phyloP scores from a whole-genome alignment of 2,797 vertebrate genomes.

The Pseudomugil gertrudae region DNA sequence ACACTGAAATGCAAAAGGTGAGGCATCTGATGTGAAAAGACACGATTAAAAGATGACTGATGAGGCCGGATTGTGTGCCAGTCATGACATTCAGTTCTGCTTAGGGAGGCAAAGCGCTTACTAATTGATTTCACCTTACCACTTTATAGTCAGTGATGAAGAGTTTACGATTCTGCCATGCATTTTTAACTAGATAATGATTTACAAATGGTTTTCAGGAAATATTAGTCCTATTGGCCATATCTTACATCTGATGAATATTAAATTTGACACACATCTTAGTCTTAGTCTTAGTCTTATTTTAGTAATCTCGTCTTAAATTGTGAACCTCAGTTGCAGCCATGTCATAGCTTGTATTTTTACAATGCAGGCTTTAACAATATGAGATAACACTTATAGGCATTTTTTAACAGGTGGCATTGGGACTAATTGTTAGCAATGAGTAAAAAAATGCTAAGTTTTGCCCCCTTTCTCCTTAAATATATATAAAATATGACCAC shows the following conservation, averaged over 20 bases:
- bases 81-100: conserved; percentile 50
- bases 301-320: not conserved
- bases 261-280: not conserved
- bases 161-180: conserved; percentile 4
- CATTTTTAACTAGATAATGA: not conserved
- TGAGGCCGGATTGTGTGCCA: conserved; percentile 32
- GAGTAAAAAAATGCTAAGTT: no score
- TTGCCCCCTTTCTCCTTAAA: no score
- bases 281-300: no score
- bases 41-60: conserved; percentile 50
- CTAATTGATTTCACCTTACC: conserved; percentile 33
- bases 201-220: not conserved
- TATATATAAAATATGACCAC: no score
- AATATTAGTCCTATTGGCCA: not conserved
- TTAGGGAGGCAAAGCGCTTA: conserved; percentile 52
- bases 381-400: no score
- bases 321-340: no score
- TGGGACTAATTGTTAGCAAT: no score
- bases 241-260: not conserved
- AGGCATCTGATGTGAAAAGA: conserved; percentile 45
- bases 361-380: no score
- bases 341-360: no score
- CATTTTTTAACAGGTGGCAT: no score
- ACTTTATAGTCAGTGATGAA: conserved; percentile 1
- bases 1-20: conserved; percentile 64